phyloP scores from a whole-genome alignment of 2,113 vertebrate genomes.

The Murina feae region DNA sequence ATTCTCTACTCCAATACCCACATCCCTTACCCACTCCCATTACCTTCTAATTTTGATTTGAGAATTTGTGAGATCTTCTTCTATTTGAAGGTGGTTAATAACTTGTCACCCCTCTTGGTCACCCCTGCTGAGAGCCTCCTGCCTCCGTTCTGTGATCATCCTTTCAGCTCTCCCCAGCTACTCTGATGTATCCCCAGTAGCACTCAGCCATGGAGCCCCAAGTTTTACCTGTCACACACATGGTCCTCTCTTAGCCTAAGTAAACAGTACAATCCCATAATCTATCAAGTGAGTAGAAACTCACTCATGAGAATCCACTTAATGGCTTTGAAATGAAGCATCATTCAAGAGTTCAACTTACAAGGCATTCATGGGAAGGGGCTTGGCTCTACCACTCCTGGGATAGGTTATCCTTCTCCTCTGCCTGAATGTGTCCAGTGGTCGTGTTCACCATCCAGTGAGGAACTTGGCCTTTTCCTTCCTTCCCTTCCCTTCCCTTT shows the following conservation, averaged over 20 bases:
- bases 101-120: background rate
- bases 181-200: fast-evolving
- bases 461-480: background rate
- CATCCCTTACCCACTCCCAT: too few species aligned
- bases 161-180: background rate
- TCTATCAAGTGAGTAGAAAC: slow-evolving; percentile 10
- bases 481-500: too few species aligned
- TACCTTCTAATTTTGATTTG: background rate
- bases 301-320: background rate
- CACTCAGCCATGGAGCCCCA: background rate
- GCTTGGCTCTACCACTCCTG: background rate
- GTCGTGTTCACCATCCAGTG: background rate
- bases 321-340: background rate
- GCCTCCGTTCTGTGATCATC: background rate
- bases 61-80: background rate
- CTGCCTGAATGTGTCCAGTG: background rate
- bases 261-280: slow-evolving; percentile 13
- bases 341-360: background rate
- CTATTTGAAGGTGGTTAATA: background rate
- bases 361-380: background rate
- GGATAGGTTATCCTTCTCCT: background rate
- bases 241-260: background rate
- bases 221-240: background rate
- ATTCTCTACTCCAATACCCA: background rate
- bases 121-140: background rate